Percentiles rank a stretch among this genome's conserved stretches.
Evolutionary conservation across 1,140 invertebrate genomes (phyloP).

Genomic region (Bombyx mori): DNA sequence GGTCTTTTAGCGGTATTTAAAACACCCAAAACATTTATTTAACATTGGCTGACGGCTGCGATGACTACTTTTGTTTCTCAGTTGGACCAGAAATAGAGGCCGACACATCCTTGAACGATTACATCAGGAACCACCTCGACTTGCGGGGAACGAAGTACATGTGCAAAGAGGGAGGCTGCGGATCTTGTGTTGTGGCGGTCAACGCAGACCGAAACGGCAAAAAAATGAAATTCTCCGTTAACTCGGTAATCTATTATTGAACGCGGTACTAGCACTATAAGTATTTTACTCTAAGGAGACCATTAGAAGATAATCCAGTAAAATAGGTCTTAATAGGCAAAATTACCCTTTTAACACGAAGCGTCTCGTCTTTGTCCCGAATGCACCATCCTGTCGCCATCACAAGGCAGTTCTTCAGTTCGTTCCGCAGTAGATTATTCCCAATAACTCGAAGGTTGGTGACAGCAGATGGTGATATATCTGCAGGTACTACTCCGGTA

Average conservation of each 20-base stretch:
- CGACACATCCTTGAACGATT: constrained; percentile 73
- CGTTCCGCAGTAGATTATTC: too few species aligned
- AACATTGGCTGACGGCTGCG: not conserved
- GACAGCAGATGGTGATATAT: too few species aligned
- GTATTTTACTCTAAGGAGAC: not conserved
- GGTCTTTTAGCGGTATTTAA: not conserved
- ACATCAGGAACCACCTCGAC: constrained; percentile 71
- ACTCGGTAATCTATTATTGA: constrained; percentile 73
- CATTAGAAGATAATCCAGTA: not conserved
- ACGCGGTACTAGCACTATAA: not conserved
- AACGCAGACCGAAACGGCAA: constrained; percentile 52
- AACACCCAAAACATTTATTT: not conserved
- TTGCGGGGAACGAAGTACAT: constrained; percentile 80
- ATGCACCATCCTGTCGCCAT: too few species aligned
- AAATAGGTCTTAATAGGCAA: not conserved
- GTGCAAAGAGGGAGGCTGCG: constrained; percentile 84
- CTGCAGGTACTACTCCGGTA: too few species aligned
- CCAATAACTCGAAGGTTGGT: too few species aligned
- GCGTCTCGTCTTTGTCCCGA: too few species aligned
- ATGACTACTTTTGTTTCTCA: constrained; percentile 6
- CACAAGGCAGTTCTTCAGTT: too few species aligned
- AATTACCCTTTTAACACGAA: not conserved
- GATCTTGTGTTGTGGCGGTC: constrained; percentile 78
- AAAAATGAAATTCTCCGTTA: constrained; percentile 72
- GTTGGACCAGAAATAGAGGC: constrained; percentile 51